phyloP scores from a whole-genome alignment of 2,797 vertebrate genomes.

The Malurus splendens region DNA sequence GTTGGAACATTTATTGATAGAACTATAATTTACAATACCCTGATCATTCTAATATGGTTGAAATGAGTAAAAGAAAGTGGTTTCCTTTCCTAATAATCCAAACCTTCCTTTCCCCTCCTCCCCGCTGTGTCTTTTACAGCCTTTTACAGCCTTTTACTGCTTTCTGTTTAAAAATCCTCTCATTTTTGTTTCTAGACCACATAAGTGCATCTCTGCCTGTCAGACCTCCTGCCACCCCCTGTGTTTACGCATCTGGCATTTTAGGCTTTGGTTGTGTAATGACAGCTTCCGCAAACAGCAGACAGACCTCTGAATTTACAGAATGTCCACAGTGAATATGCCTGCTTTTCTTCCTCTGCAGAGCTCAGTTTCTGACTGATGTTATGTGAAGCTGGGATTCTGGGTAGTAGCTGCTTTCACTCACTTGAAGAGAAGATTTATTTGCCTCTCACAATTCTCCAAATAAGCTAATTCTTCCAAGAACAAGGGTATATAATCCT shows the following conservation, averaged over 20 bases:
- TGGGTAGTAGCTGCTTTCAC: neutral
- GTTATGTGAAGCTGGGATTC: neutral
- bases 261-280: neutral
- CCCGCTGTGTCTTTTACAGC: neutral
- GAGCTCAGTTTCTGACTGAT: neutral
- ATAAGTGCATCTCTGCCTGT: neutral
- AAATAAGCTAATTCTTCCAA: neutral
- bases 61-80: neutral
- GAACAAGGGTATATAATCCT: neutral
- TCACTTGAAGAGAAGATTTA: neutral
- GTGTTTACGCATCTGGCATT: conserved; percentile 6
- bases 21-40: neutral
- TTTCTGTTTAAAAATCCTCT: neutral
- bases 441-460: neutral
- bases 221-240: neutral
- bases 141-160: neutral
- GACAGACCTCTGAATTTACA: neutral
- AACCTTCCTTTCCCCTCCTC: neutral
- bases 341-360: neutral
- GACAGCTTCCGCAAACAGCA: neutral
- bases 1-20: neutral
- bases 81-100: neutral
- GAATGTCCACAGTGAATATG: neutral
- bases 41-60: neutral
- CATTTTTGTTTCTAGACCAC: neutral